Conservation (phyloP, 2,888 invertebrate species). For the Myopa testacea region DNA sequence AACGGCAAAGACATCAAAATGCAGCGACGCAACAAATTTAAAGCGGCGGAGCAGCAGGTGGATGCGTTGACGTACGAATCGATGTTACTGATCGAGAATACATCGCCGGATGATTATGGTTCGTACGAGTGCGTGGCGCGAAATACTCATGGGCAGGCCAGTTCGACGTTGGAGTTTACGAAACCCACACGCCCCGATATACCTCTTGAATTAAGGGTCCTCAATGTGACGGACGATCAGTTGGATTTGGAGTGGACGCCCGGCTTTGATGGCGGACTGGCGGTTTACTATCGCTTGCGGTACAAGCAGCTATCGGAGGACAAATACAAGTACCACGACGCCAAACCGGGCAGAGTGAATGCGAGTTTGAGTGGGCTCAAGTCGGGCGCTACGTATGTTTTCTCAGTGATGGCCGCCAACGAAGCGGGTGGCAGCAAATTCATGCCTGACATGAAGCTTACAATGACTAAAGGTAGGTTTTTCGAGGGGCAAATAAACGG, state of each 20-base stretch:
- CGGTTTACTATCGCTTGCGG: slow-evolving; percentile 62
- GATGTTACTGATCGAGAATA: slow-evolving; percentile 59
- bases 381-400: slow-evolving; percentile 60
- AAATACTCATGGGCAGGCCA: slow-evolving; percentile 62
- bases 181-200: slow-evolving; percentile 62
- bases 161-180: slow-evolving; percentile 59
- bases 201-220: slow-evolving; percentile 57
- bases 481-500: neutral
- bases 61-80: slow-evolving; percentile 61
- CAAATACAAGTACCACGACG: slow-evolving; percentile 62
- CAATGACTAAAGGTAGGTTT: slow-evolving; percentile 53
- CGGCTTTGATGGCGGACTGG: slow-evolving; percentile 63
- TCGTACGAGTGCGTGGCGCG: slow-evolving; percentile 63
- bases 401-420: slow-evolving; percentile 65
- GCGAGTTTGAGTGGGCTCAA: slow-evolving; percentile 58
- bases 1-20: slow-evolving; percentile 64
- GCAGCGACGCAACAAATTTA: slow-evolving; percentile 63
- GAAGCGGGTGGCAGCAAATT: slow-evolving; percentile 65
- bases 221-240: slow-evolving; percentile 61
- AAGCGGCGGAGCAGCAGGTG: slow-evolving; percentile 57
- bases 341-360: slow-evolving; percentile 59
- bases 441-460: slow-evolving; percentile 60
- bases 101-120: slow-evolving; percentile 62
- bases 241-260: slow-evolving; percentile 59
- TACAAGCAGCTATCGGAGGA: slow-evolving; percentile 60